phyloP scores from a whole-genome alignment of 2,797 vertebrate genomes.

The Acanthurus lineatus region DNA sequence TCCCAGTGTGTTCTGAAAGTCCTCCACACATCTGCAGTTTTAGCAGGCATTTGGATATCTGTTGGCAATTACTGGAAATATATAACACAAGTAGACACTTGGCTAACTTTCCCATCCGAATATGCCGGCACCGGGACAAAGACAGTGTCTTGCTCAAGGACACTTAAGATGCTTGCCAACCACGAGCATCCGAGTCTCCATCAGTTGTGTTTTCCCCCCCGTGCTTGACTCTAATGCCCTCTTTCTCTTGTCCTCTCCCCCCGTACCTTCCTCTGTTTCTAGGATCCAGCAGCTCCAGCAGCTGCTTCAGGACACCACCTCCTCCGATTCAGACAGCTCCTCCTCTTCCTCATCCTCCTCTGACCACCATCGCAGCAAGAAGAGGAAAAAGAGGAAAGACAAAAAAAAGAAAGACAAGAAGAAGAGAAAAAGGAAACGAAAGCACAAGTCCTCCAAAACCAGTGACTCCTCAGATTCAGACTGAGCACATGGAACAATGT shows the following conservation, averaged over 20 bases:
- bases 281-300: slow-evolving; percentile 96
- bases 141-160: slow-evolving; percentile 6
- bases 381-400: slow-evolving; percentile 89
- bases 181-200: slow-evolving; percentile 5
- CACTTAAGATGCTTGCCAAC: slow-evolving; percentile 29
- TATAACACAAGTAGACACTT: slow-evolving; percentile 5
- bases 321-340: slow-evolving; percentile 84
- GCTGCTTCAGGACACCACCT: slow-evolving; percentile 92
- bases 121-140: slow-evolving; percentile 6
- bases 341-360: slow-evolving; percentile 79
- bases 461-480: slow-evolving; percentile 87
- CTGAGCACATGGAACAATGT: slow-evolving; percentile 68
- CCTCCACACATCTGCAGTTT: slow-evolving; percentile 25
- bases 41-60: neutral
- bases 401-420: slow-evolving; percentile 90
- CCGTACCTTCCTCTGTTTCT: slow-evolving; percentile 34
- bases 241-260: slow-evolving; percentile 16
- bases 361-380: slow-evolving; percentile 81
- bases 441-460: slow-evolving; percentile 89
- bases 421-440: slow-evolving; percentile 87
- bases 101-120: slow-evolving; percentile 9
- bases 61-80: slow-evolving; percentile 10
- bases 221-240: slow-evolving; percentile 31
- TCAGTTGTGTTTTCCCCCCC: slow-evolving; percentile 15
- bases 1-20: slow-evolving; percentile 6